Base-by-base conservation (phyloP, 2,888 invertebrate species). In the Pseudanteris insignis region DNA sequence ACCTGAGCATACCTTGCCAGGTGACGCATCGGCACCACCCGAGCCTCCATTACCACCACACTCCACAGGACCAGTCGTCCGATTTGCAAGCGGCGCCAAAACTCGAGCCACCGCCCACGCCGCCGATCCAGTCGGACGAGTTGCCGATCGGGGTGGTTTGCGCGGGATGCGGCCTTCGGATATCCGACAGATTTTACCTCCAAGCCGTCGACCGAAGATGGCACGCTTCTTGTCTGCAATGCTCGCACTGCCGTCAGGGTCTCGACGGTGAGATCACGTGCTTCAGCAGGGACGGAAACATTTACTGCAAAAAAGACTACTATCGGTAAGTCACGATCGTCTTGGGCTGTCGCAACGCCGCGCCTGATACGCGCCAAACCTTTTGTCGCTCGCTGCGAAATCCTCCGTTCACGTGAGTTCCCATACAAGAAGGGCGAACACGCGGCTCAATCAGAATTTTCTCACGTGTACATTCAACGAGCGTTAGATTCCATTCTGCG, bases 271-370 rank as follows among this genome's bases (percentile, higher is more conserved):
- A 96, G 80, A 88, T 90, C 77, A 90, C 95, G 68, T 96, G 96
- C 82, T 96, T 94, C 81, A 90, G 93, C 66, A 86, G 93, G 68
- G 94, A 95, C 80, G 94, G 93, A 72, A 91, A 91, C 79, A 95
- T 96, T 74, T 96, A 93, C 83, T 96, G 96, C 87, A 95, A 94
- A 84, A 92, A 92, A 78, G 96, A 96, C 83, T 96, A 96, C 83
- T 92, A 93, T 85, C 90, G 94, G 96, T 96, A 78, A 88, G 91
- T 83, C 11, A 12, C 12, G 36, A n/a, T n/a, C 8, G 8, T 12
- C 32, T 2, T 12, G 11, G 2, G 8, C 10, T 10, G 10, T 26
- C 26, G 2, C 28, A 28, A 28, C 10, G 11, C 18, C 18, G 18
- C 18, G 6, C 18, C 6, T 4, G 6, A 18, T 18, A 18, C 18